A percentile compares a stretch with the other conserved stretches of the same genome.
phyloP scores from a whole-genome alignment of 2,888 invertebrate genomes.

The Luperina testacea region DNA sequence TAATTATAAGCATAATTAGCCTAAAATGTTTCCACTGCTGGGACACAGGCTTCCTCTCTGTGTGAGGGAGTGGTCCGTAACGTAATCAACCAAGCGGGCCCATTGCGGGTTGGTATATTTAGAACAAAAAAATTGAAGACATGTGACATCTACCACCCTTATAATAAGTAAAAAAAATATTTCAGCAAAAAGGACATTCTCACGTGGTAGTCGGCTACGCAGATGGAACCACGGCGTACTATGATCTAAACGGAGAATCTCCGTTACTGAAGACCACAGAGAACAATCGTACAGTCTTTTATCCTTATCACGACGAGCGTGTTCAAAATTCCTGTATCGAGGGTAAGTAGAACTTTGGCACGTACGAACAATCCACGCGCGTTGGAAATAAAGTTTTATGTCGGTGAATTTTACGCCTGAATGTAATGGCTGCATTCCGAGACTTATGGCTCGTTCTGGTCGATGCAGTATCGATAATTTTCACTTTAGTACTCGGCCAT shows the following conservation, averaged over 20 bases:
- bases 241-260: conserved; percentile 89
- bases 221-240: conserved; percentile 92
- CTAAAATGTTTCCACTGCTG: too few relatives aligned
- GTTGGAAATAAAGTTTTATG: conserved; percentile 42
- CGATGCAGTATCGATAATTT: conserved; percentile 40
- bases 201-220: conserved; percentile 92
- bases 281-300: conserved; percentile 83
- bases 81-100: too few relatives aligned
- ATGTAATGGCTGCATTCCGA: conserved; percentile 44
- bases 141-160: too few relatives aligned
- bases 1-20: too few relatives aligned
- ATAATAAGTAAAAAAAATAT: background rate
- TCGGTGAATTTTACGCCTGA: conserved; percentile 43
- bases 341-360: conserved; percentile 80
- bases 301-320: conserved; percentile 90
- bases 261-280: conserved; percentile 84
- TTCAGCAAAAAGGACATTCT: conserved; percentile 88
- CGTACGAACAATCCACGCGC: conserved; percentile 7
- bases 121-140: too few relatives aligned
- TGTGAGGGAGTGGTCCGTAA: too few relatives aligned
- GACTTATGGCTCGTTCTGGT: conserved; percentile 26
- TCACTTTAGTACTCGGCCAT: conserved; percentile 39
- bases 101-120: too few relatives aligned
- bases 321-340: conserved; percentile 90
- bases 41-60: too few relatives aligned